A percentile compares a stretch with the other conserved stretches of the same genome.
phyloP scores from a whole-genome alignment of 2,888 invertebrate genomes.

The Drosophila yooni region DNA sequence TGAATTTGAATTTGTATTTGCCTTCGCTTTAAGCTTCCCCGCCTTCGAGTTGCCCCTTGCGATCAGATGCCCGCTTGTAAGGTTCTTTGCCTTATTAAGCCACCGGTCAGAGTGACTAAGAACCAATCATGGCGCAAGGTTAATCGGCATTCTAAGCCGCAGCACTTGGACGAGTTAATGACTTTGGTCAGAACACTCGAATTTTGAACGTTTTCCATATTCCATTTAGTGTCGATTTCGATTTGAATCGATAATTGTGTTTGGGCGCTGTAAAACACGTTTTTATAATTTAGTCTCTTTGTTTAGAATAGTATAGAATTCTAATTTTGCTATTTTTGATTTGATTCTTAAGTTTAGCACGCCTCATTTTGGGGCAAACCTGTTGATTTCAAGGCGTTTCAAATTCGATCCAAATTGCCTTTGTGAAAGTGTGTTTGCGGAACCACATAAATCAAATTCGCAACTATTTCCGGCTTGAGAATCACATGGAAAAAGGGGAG shows the following conservation, averaged over 20 bases:
- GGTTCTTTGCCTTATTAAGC: constrained; percentile 76
- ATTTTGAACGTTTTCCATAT: constrained; percentile 53
- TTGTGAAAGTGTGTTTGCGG: constrained; percentile 58
- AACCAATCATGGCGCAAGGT: constrained; percentile 74
- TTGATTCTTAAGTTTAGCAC: constrained; percentile 1
- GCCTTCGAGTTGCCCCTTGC: not conserved
- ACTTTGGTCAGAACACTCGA: constrained; percentile 72
- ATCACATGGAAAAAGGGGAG: constrained; percentile 5
- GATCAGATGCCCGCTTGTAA: constrained; percentile 52
- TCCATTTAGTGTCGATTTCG: constrained; percentile 43
- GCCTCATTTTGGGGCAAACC: constrained; percentile 26
- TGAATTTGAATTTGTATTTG: constrained; percentile 27
- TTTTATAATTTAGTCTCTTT: constrained; percentile 34
- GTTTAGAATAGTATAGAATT: constrained; percentile 18
- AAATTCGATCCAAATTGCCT: constrained; percentile 36
- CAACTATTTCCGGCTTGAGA: constrained; percentile 54
- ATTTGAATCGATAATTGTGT: constrained; percentile 16
- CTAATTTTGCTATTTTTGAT: not conserved
- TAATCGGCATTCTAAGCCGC: constrained; percentile 69
- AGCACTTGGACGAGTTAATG: constrained; percentile 64
- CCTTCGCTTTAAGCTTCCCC: constrained; percentile 31
- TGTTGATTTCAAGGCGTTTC: constrained; percentile 57
- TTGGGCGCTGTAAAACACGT: constrained; percentile 36
- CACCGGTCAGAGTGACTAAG: constrained; percentile 42
- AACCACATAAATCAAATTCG: constrained; percentile 43